Evolutionary conservation across 2,888 invertebrate species (phyloP).

Genomic region (Drosophila bunnanda): DNA sequence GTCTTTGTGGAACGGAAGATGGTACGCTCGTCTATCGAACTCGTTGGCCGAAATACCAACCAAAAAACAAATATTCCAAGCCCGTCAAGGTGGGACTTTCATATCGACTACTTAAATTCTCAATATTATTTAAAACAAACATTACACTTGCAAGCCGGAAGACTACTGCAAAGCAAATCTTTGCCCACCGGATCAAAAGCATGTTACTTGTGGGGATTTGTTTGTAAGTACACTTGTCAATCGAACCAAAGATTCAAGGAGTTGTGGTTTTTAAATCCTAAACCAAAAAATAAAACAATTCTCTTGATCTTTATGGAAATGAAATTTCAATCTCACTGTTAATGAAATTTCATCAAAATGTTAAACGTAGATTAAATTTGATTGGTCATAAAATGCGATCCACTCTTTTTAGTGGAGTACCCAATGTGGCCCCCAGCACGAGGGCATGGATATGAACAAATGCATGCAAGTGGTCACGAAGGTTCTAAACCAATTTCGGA

Average conservation of each 20-base stretch:
- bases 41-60: not conserved
- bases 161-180: conserved; percentile 25
- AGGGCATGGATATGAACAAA: conserved; percentile 27
- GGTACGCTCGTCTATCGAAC: not conserved
- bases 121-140: not conserved
- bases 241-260: not conserved
- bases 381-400: too few species aligned
- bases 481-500: conserved; percentile 14
- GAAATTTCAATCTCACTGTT: too few species aligned
- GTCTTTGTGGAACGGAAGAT: not conserved
- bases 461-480: not conserved
- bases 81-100: not conserved
- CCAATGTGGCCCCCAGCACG: conserved; percentile 18
- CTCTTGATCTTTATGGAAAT: not conserved
- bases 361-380: not conserved
- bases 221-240: conserved; percentile 4
- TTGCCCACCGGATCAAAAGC: conserved; percentile 18
- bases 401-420: conserved; percentile 37
- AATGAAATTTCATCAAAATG: not conserved
- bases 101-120: not conserved
- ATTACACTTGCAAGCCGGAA: not conserved
- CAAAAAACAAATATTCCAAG: rapidly evolving
- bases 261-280: not conserved
- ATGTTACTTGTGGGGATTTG: conserved; percentile 10
- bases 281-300: too few species aligned